Percentiles rank a stretch among this genome's conserved stretches.
phyloP scores from a whole-genome alignment of 2,888 invertebrate species.

The Sericinus montela region DNA sequence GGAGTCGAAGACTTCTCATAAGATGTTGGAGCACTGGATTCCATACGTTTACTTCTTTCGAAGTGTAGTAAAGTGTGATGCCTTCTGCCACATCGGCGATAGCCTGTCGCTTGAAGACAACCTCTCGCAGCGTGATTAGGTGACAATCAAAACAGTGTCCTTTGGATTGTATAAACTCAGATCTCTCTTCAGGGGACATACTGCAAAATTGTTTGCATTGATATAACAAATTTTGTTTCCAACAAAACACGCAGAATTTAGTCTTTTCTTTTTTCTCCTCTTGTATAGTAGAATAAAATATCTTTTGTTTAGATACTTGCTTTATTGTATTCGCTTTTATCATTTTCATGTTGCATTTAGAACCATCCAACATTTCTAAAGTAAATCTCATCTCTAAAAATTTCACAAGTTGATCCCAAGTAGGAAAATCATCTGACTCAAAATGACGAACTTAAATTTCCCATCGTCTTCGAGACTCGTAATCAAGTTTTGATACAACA shows the following conservation, averaged over 20 bases:
- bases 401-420: background rate
- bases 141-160: background rate
- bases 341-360: background rate
- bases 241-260: background rate
- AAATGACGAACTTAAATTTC: background rate
- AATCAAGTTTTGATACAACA: background rate
- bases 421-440: background rate
- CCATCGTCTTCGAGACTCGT: background rate
- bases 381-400: conserved; percentile 1
- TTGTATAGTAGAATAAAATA: background rate
- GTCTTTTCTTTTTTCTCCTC: background rate
- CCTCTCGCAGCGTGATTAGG: background rate
- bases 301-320: background rate
- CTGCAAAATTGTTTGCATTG: background rate
- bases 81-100: background rate
- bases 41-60: background rate
- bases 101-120: background rate
- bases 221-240: background rate
- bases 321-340: background rate
- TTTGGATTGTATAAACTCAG: background rate
- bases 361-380: background rate
- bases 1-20: background rate
- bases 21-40: background rate
- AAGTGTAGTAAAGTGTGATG: background rate
- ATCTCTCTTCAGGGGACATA: background rate